Evolutionary conservation across 2,797 vertebrate species (phyloP).

Genomic region (Psittacula derbiana): DNA sequence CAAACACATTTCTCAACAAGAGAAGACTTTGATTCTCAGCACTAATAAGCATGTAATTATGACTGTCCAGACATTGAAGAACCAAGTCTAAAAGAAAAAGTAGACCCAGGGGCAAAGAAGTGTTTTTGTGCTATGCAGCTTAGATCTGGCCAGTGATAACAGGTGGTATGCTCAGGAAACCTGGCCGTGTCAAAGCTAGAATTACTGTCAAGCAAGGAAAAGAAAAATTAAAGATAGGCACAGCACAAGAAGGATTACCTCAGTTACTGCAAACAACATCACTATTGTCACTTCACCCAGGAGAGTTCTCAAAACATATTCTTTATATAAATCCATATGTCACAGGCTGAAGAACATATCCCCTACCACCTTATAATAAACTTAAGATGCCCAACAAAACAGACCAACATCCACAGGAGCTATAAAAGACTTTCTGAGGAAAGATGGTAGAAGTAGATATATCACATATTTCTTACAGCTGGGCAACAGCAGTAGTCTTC

Average conservation of each 20-base stretch:
- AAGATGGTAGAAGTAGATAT: not conserved
- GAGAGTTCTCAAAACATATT: not conserved
- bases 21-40: not conserved
- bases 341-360: not conserved
- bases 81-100: not conserved
- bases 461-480: not conserved
- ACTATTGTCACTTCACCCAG: not conserved
- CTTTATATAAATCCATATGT: not conserved
- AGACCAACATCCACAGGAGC: not conserved
- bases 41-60: not conserved
- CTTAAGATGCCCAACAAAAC: not conserved
- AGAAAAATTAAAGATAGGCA: not conserved
- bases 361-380: not conserved
- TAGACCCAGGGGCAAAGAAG: not conserved
- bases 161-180: not conserved
- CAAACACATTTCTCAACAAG: not conserved
- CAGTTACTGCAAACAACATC: not conserved
- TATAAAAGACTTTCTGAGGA: not conserved
- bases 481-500: not conserved
- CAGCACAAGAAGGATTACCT: not conserved
- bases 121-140: accelerated
- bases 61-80: not conserved
- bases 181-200: not conserved
- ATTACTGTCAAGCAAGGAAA: not conserved
- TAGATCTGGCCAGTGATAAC: not conserved